phyloP scores from a whole-genome alignment of 2,888 invertebrate species.

The Eumacrocentrus americanus region DNA sequence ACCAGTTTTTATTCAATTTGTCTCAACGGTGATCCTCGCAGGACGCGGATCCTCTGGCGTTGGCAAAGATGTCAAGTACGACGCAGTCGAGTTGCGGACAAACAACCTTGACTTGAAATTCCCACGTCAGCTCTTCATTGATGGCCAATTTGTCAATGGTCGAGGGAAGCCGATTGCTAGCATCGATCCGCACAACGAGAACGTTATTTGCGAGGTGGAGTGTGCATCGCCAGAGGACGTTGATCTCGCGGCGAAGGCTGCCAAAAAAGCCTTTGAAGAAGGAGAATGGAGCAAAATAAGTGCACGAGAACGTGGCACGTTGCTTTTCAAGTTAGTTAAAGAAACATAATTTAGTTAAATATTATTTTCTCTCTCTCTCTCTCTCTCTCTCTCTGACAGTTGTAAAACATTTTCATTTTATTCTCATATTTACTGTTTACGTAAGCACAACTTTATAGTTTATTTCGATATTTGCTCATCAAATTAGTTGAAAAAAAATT shows the following conservation, averaged over 20 bases:
- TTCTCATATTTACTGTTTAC: no score
- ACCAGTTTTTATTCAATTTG: slow-evolving; percentile 85
- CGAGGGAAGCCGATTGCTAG: slow-evolving; percentile 67
- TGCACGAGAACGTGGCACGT: slow-evolving; percentile 84
- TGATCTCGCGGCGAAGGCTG: slow-evolving; percentile 85
- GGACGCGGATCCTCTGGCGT: slow-evolving; percentile 67
- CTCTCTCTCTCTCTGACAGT: no score
- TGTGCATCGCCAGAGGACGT: slow-evolving; percentile 82
- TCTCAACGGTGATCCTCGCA: slow-evolving; percentile 70
- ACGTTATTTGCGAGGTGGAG: slow-evolving; percentile 75
- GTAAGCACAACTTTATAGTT: no score
- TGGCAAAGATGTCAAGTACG: slow-evolving; percentile 69
- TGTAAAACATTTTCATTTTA: no score
- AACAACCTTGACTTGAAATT: slow-evolving; percentile 87
- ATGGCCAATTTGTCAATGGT: slow-evolving; percentile 87
- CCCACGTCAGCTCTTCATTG: slow-evolving; percentile 89
- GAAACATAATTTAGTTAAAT: no score
- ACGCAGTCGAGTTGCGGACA: slow-evolving; percentile 76
- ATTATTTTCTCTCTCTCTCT: no score
- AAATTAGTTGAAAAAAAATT: no score
- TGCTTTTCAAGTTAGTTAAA: slow-evolving; percentile 76
- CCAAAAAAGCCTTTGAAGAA: slow-evolving; percentile 83
- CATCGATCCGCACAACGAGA: slow-evolving; percentile 87
- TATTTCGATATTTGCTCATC: no score
- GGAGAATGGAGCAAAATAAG: slow-evolving; percentile 96